Percentiles rank a stretch among this genome's conserved stretches.
These are phyloP conservation scores for Drosophila bunnanda DNA, from an alignment of 2,888 invertebrate genomes.

Conservation along the genomic window DNA sequence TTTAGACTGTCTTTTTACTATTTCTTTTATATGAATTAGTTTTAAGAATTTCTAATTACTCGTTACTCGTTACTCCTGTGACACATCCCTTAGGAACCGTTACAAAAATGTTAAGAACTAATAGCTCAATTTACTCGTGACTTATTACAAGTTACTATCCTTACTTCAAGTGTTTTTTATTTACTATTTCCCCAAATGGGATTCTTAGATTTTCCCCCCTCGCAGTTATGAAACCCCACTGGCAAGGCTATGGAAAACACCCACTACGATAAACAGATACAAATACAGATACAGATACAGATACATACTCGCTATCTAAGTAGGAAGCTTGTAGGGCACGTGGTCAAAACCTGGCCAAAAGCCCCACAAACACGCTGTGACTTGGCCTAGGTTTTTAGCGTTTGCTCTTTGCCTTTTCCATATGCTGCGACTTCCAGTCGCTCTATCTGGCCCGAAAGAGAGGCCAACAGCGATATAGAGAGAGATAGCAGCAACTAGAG, in stretches of 20 bases:
- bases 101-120: too few species aligned
- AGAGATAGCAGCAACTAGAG: background rate
- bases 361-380: slow-evolving; percentile 20
- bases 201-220: background rate
- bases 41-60: background rate
- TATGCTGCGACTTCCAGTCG: background rate
- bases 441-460: slow-evolving; percentile 2
- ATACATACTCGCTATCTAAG: slow-evolving; percentile 33
- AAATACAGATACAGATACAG: background rate
- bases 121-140: too few species aligned
- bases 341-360: slow-evolving; percentile 38
- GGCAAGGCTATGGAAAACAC: slow-evolving; percentile 10
- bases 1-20: too few species aligned
- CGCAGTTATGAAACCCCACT: background rate
- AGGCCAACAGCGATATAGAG: slow-evolving; percentile 12
- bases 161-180: background rate
- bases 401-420: background rate
- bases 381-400: slow-evolving; percentile 44
- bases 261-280: slow-evolving; percentile 1
- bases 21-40: too few species aligned
- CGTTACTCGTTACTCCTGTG: background rate
- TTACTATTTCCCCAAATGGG: background rate
- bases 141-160: background rate
- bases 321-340: slow-evolving; percentile 45
- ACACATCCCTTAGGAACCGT: too few species aligned